Percentiles rank a stretch among this genome's conserved stretches.
Evolutionary conservation across 2,113 vertebrate genomes (phyloP).

Genomic region (Phrynosoma blainvillii): DNA sequence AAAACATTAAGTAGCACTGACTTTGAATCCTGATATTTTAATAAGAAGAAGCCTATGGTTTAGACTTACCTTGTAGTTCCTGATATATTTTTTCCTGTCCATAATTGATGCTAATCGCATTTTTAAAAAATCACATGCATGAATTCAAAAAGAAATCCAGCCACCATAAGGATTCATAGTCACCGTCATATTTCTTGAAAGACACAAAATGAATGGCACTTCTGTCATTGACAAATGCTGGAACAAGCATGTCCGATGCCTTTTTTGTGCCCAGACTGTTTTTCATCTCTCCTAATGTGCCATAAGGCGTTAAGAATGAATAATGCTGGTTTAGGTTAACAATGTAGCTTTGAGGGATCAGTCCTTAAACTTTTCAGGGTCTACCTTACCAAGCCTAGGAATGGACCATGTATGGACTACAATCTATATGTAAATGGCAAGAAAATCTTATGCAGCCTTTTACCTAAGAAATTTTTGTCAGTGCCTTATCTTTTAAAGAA

Average conservation of each 20-base stretch:
- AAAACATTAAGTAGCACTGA: conserved; percentile 86
- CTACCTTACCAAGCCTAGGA: conserved; percentile 81
- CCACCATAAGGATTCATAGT: conserved; percentile 61
- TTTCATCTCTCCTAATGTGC: conserved; percentile 73
- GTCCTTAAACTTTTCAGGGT: conserved; percentile 79
- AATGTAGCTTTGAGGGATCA: conserved; percentile 79
- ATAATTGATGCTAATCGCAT: conserved; percentile 77
- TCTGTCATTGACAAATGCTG: conserved; percentile 67
- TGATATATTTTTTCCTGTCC: conserved; percentile 49
- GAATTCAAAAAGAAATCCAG: conserved; percentile 75
- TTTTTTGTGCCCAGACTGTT: conserved; percentile 82
- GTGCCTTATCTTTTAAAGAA: conserved; percentile 86
- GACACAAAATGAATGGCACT: conserved; percentile 64
- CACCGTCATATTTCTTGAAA: conserved; percentile 70
- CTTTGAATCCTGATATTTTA: conserved; percentile 38
- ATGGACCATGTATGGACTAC: conserved; percentile 76
- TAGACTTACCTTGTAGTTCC: conserved; percentile 71
- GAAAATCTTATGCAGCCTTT: conserved; percentile 86
- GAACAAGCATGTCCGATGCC: conserved; percentile 76
- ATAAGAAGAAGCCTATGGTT: conserved; percentile 70
- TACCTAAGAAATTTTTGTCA: conserved; percentile 88
- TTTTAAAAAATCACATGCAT: conserved; percentile 75
- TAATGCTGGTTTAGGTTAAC: conserved; percentile 70
- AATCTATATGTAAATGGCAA: conserved; percentile 82
- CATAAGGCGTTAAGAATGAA: conserved; percentile 77